These are phyloP conservation scores for Subanguina moxae DNA, from an alignment of 1,140 invertebrate genomes.

Conservation along the genomic window DNA sequence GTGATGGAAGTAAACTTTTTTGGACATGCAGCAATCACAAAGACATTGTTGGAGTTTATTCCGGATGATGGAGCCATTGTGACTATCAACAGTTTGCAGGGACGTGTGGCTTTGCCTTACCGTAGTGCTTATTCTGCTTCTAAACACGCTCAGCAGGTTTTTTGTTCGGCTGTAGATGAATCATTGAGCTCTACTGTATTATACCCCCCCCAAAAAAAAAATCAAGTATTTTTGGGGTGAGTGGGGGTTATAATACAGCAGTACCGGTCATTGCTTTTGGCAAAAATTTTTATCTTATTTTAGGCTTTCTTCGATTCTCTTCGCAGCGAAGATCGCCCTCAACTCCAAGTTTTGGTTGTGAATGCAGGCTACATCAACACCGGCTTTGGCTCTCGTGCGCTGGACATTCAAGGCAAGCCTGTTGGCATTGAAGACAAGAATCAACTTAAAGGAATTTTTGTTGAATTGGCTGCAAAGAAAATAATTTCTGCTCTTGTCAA, in stretches of 20 bases:
- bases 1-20: constrained; percentile 82
- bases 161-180: no score
- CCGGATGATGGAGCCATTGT: constrained; percentile 76
- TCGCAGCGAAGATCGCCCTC: constrained; percentile 58
- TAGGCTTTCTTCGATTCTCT: constrained; percentile 46
- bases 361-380: constrained; percentile 56
- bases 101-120: constrained; percentile 77
- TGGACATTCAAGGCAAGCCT: constrained; percentile 38
- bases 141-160: constrained; percentile 76
- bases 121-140: constrained; percentile 74
- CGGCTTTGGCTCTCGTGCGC: constrained; percentile 48
- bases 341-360: constrained; percentile 51
- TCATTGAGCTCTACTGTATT: no score
- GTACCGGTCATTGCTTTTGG: not conserved
- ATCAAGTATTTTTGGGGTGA: not conserved
- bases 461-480: constrained; percentile 29
- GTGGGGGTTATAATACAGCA: not conserved
- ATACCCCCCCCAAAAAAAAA: no score
- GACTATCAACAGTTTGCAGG: constrained; percentile 86
- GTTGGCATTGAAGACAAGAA: constrained; percentile 51
- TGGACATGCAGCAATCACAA: constrained; percentile 80
- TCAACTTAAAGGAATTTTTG: constrained; percentile 42
- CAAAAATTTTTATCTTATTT: constrained; percentile 1
- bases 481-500: constrained; percentile 28
- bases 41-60: constrained; percentile 78